Conservation (phyloP, 2,113 vertebrate species). For the Pipra filicauda region DNA sequence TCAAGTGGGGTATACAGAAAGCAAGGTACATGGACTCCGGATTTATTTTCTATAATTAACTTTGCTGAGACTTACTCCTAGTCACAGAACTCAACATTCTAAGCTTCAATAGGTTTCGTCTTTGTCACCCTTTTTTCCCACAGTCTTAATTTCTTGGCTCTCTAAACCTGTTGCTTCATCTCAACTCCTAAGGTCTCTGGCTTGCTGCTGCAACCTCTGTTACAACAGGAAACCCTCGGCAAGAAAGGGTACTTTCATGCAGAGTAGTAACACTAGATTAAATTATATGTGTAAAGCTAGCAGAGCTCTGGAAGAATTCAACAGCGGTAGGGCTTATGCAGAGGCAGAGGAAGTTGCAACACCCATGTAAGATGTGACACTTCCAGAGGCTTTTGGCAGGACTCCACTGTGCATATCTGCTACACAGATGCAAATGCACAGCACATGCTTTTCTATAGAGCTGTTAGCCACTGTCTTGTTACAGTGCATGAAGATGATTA, state of each 20-base stretch:
- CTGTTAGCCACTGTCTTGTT: conserved; percentile 23
- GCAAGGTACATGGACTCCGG: not conserved
- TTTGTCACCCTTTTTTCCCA: not conserved
- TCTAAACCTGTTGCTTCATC: not conserved
- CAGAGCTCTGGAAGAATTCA: conserved; percentile 20
- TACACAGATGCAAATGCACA: conserved; percentile 11
- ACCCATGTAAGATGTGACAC: conserved; percentile 54
- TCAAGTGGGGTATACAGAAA: not conserved
- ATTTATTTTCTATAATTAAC: not conserved
- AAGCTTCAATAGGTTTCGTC: not conserved
- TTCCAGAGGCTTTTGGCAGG: conserved; percentile 61
- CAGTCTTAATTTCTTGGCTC: not conserved
- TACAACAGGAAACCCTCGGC: not conserved
- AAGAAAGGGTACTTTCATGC: not conserved
- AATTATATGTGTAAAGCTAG: conserved; percentile 1
- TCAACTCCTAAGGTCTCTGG: not conserved
- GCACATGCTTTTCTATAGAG: not conserved
- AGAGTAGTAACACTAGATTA: conserved; percentile 1
- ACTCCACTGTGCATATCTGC: not conserved
- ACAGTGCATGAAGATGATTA: not conserved
- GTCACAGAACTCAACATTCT: not conserved
- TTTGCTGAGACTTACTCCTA: not conserved
- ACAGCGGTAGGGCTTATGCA: conserved; percentile 35
- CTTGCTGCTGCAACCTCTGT: not conserved
- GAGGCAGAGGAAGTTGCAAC: conserved; percentile 56